Evolutionary conservation across 2,113 vertebrate species (phyloP).

Genomic region (Elephas maximus): DNA sequence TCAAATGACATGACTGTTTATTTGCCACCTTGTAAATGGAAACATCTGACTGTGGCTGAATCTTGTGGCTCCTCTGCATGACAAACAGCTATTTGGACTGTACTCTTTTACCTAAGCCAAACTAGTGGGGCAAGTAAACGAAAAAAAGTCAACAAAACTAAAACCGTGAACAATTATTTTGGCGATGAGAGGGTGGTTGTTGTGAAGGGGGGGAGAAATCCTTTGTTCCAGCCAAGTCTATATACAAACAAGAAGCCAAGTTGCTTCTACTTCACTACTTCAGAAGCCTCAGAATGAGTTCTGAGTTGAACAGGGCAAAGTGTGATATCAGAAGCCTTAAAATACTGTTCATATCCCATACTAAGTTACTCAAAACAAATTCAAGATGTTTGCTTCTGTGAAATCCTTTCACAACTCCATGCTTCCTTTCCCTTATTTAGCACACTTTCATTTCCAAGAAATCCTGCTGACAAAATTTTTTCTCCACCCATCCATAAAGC

Average conservation of each 20-base stretch:
- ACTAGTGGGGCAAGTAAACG: background rate
- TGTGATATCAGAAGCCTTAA: constrained; percentile 72
- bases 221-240: constrained; percentile 30
- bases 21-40: background rate
- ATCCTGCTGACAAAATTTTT: background rate
- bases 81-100: background rate
- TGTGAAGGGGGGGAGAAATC: background rate
- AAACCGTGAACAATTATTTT: constrained; percentile 38
- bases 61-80: background rate
- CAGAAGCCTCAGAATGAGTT: constrained; percentile 50
- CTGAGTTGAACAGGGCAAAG: constrained; percentile 59
- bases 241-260: constrained; percentile 16
- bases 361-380: constrained; percentile 70
- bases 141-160: background rate
- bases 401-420: constrained; percentile 61
- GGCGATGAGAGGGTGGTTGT: background rate
- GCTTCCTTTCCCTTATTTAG: constrained; percentile 69
- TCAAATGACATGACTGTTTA: background rate
- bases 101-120: constrained; percentile 3
- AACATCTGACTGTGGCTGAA: background rate
- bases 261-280: constrained; percentile 36
- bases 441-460: constrained; percentile 69
- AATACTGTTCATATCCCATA: constrained; percentile 64
- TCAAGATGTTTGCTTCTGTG: constrained; percentile 58
- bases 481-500: constrained; percentile 13